Conservation (phyloP, 2,888 invertebrate genomes). For the Lasiommata megera region DNA sequence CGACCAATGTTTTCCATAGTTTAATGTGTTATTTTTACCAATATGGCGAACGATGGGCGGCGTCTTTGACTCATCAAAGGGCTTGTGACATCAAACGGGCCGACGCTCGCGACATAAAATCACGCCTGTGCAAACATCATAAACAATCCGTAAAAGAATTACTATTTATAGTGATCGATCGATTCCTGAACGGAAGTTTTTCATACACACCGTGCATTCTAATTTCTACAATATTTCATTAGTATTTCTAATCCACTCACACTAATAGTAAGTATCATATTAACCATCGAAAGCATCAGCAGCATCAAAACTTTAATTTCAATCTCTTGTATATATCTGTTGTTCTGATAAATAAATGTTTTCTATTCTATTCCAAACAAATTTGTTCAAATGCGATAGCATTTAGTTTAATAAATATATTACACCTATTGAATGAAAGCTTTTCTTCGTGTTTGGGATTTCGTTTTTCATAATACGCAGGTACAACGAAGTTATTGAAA, state of each 20-base stretch:
- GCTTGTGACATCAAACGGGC: conserved; percentile 44
- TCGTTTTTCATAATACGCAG: background rate
- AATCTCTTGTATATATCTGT: too few relatives aligned
- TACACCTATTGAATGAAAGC: background rate
- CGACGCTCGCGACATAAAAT: conserved; percentile 53
- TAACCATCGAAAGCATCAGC: too few relatives aligned
- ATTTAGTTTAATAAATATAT: too few relatives aligned
- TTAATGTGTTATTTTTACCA: conserved; percentile 75
- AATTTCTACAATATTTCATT: background rate
- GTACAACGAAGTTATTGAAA: conserved; percentile 18
- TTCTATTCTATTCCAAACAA: too few relatives aligned
- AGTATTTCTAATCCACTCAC: background rate
- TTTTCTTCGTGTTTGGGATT: background rate
- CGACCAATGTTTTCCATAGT: conserved; percentile 51
- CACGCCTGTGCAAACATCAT: conserved; percentile 49
- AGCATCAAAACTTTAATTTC: too few relatives aligned
- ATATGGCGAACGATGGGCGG: conserved; percentile 67
- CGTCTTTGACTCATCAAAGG: conserved; percentile 69
- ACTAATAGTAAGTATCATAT: too few relatives aligned
- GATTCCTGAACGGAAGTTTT: conserved; percentile 33
- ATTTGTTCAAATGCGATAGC: too few relatives aligned
- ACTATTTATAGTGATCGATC: conserved; percentile 41
- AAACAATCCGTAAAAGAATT: conserved; percentile 39
- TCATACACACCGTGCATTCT: conserved; percentile 1
- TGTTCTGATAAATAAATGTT: too few relatives aligned